A percentile compares a stretch with the other conserved stretches of the same genome.
phyloP scores from a whole-genome alignment of 35 echinoderm and acorn worm species.

The Apostichopus parvimensis region DNA sequence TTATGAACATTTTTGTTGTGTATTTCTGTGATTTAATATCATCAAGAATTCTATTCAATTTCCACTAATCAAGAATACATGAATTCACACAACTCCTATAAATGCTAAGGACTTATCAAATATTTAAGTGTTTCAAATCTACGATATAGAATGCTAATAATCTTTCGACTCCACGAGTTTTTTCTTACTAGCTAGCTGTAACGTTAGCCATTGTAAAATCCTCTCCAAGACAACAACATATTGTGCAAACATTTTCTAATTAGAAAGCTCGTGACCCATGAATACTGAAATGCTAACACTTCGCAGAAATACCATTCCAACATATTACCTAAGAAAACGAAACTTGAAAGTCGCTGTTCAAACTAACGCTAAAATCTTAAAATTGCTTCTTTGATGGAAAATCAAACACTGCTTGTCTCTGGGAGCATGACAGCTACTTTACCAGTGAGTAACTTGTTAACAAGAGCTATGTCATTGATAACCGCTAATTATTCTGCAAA shows the following conservation, averaged over 20 bases:
- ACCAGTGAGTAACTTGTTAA: background rate
- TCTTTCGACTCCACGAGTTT: no score
- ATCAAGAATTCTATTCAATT: no score
- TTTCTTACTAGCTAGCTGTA: no score
- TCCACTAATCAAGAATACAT: no score
- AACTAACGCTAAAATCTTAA: background rate
- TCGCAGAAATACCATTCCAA: background rate
- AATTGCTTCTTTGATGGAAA: background rate
- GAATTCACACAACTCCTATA: no score
- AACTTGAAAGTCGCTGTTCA: background rate
- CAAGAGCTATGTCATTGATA: background rate
- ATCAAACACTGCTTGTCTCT: background rate
- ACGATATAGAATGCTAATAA: no score
- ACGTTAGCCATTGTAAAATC: no score
- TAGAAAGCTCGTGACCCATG: background rate
- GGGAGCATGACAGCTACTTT: background rate
- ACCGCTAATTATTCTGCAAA: background rate
- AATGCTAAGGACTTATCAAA: no score
- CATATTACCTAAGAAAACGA: background rate
- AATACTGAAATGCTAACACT: background rate
- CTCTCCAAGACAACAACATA: background rate
- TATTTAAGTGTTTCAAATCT: no score
- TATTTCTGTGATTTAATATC: no score
- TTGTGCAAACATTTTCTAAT: background rate
- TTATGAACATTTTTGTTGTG: no score